phyloP scores from a whole-genome alignment of 2,113 vertebrate species.

The Oryctolagus cuniculus region DNA sequence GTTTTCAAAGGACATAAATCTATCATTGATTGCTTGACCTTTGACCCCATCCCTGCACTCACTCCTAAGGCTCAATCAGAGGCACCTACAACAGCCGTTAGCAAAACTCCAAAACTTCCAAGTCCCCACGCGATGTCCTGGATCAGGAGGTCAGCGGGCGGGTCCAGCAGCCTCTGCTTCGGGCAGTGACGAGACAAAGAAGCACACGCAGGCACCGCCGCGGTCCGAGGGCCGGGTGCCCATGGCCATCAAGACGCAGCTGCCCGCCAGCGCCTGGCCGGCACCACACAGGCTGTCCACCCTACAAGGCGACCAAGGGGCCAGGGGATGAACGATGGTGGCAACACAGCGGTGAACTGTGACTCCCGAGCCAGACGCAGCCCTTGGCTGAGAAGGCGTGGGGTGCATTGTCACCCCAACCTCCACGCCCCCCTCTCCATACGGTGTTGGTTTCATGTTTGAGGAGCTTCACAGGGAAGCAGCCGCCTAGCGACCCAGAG shows the following conservation, averaged over 20 bases:
- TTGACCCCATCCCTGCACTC: not conserved
- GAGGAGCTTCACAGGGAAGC: not conserved
- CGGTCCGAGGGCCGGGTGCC: not conserved
- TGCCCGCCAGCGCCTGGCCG: not conserved
- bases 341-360: too few relatives aligned
- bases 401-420: rapidly evolving
- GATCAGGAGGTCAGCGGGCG: rapidly evolving
- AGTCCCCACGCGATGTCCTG: not conserved
- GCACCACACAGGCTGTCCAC: not conserved
- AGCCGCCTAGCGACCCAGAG: not conserved
- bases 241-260: not conserved
- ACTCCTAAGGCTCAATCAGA: not conserved
- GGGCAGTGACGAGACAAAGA: rapidly evolving
- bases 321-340: too few relatives aligned
- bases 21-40: too few relatives aligned
- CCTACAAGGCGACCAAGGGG: not conserved
- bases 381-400: rapidly evolving
- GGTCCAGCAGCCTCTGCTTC: too few relatives aligned
- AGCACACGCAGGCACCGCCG: rapidly evolving
- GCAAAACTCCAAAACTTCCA: not conserved
- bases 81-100: not conserved
- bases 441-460: not conserved
- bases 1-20: not conserved
- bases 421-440: not conserved
- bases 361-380: too few relatives aligned